Percentiles rank a stretch among this genome's conserved stretches.
Conservation (phyloP, 2,797 vertebrate species). For the Myotis myotis region DNA sequence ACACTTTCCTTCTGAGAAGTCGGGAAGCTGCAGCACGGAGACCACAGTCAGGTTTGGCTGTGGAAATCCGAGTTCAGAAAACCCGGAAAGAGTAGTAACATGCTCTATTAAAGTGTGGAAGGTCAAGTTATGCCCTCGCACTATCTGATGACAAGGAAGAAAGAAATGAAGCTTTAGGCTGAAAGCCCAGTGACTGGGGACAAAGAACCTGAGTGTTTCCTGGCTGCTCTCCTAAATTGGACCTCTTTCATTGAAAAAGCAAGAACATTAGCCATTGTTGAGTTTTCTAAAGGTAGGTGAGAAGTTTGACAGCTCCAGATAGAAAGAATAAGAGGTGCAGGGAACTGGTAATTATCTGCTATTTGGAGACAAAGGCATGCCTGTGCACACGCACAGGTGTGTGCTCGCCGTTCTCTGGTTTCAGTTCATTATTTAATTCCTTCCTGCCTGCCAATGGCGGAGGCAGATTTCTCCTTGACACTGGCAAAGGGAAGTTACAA, state of each 20-base stretch:
- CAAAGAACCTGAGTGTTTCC: not conserved
- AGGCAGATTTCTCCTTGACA: not conserved
- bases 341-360: constrained; percentile 63
- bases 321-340: constrained; percentile 55
- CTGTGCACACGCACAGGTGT: accelerated
- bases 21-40: not conserved
- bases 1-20: not conserved
- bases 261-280: constrained; percentile 62
- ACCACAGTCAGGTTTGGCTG: not conserved
- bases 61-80: not conserved
- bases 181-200: not conserved
- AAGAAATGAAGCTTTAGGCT: not conserved
- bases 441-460: constrained; percentile 32
- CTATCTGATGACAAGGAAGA: not conserved
- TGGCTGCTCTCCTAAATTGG: constrained; percentile 48
- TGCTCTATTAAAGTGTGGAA: not conserved
- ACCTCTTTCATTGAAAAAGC: constrained; percentile 51
- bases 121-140: not conserved
- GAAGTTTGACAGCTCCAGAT: constrained; percentile 53
- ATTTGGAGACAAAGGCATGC: constrained; percentile 45
- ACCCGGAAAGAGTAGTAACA: not conserved
- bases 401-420: not conserved
- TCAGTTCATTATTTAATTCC: constrained; percentile 49
- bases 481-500: constrained; percentile 14
- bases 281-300: constrained; percentile 62